Evolutionary conservation across 2,113 vertebrate genomes (phyloP).

Genomic region (Hipposideros armiger): DNA sequence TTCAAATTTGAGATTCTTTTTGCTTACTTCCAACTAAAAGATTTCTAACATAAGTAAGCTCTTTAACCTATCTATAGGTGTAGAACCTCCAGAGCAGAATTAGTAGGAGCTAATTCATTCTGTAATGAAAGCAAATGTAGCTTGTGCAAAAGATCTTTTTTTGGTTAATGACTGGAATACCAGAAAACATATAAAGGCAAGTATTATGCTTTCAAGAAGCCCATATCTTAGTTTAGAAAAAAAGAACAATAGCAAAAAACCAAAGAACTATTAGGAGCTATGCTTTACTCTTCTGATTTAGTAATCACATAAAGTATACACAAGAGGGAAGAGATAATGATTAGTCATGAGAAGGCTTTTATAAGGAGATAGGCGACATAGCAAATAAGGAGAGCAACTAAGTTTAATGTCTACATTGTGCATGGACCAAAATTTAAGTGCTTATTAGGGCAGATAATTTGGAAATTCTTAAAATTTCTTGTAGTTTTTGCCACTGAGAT

Average conservation of each 20-base stretch:
- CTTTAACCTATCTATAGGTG: not conserved
- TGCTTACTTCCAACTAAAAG: not conserved
- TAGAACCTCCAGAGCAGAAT: not conserved
- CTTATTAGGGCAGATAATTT: not conserved
- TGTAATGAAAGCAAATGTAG: not conserved
- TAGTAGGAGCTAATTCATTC: not conserved
- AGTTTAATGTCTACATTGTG: not conserved
- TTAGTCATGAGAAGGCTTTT: not conserved
- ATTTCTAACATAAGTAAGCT: not conserved
- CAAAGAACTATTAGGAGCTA: not conserved
- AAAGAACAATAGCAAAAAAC: not conserved
- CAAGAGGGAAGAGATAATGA: not conserved
- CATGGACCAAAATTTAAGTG: not conserved
- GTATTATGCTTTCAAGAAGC: not conserved
- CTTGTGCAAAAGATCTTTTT: not conserved
- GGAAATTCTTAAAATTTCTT: constrained; percentile 37
- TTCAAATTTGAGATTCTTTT: not conserved
- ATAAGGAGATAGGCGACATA: not conserved
- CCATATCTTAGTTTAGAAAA: not conserved
- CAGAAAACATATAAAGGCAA: not conserved
- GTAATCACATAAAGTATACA: not conserved
- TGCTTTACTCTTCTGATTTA: not conserved
- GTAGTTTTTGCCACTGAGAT: constrained; percentile 6
- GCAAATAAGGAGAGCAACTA: not conserved
- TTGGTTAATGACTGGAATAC: not conserved